Evolutionary conservation across 2,113 vertebrate species (phyloP).

Genomic region (Loxodonta africana): DNA sequence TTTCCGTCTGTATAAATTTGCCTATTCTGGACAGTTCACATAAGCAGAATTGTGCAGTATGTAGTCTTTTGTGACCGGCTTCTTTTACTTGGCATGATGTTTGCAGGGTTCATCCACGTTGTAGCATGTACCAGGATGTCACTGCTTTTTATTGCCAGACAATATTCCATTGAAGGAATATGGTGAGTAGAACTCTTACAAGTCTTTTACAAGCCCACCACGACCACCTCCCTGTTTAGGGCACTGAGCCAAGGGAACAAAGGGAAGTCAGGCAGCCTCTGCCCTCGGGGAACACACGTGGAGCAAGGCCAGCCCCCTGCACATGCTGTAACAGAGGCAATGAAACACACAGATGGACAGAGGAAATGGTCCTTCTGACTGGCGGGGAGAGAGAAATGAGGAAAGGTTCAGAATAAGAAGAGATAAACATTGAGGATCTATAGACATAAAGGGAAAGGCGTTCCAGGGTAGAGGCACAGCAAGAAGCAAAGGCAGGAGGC

Average conservation of each 20-base stretch:
- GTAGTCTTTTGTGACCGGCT: neutral
- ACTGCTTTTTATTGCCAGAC: fast-evolving
- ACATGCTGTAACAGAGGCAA: fast-evolving
- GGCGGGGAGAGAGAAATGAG: fast-evolving
- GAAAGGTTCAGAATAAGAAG: no score
- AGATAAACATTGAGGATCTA: no score
- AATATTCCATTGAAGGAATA: fast-evolving
- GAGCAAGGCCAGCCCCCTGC: neutral
- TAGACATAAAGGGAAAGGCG: neutral
- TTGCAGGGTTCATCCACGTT: neutral
- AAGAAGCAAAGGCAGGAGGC: neutral
- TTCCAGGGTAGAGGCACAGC: neutral
- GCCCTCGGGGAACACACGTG: fast-evolving
- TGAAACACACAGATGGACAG: neutral
- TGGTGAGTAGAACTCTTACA: fast-evolving
- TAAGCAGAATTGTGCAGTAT: no score
- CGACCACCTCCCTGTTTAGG: neutral
- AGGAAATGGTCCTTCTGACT: neutral
- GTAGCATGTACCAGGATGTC: no score
- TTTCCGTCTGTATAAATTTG: neutral
- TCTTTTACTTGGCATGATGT: neutral
- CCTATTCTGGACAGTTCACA: no score
- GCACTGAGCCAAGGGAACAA: neutral
- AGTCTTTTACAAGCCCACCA: neutral
- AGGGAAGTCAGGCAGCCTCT: neutral